phyloP scores from a whole-genome alignment of 2,113 vertebrate genomes.

The Tupaia tana region DNA sequence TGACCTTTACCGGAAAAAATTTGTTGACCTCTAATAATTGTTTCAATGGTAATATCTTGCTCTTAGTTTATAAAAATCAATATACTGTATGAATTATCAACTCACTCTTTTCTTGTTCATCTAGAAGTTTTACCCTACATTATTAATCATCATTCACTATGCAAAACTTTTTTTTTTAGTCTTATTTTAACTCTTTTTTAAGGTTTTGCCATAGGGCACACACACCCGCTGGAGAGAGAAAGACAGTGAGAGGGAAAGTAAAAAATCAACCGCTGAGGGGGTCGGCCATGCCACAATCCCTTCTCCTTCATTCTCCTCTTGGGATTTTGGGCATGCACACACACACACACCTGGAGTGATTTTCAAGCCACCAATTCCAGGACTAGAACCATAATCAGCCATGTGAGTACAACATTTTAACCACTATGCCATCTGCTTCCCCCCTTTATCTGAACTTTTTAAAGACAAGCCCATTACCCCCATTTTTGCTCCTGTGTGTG shows the following conservation, averaged over 20 bases:
- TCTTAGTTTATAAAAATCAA: not conserved
- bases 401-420: too few species aligned
- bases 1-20: not conserved
- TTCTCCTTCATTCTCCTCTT: too few species aligned
- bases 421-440: too few species aligned
- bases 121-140: not conserved
- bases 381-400: too few species aligned
- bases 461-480: not conserved
- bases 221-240: too few species aligned
- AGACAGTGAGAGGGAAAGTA: too few species aligned
- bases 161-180: not conserved
- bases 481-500: not conserved
- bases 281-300: too few species aligned
- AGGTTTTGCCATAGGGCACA: too few species aligned
- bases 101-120: not conserved
- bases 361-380: too few species aligned
- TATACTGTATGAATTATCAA: not conserved
- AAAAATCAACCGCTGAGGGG: too few species aligned
- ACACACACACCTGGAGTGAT: too few species aligned
- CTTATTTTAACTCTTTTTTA: not conserved
- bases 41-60: not conserved
- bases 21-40: not conserved
- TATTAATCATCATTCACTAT: not conserved
- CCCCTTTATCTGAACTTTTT: not conserved
- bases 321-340: too few species aligned